These are phyloP conservation scores for Ginglymostoma cirratum DNA, from an alignment of 2,113 vertebrate species.

Conservation along the genomic window DNA sequence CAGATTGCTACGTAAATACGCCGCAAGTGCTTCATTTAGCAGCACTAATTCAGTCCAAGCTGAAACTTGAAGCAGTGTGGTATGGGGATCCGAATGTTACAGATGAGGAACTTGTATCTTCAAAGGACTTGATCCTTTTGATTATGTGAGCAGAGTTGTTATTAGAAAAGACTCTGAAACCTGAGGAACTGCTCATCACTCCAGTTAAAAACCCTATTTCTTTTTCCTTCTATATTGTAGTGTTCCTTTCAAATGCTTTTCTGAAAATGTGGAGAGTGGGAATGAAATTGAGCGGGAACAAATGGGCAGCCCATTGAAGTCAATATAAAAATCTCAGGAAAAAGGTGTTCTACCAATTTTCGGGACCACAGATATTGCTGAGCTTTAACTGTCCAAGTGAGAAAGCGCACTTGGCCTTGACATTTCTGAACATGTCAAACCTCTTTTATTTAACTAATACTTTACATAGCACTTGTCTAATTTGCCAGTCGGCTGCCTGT, in stretches of 20 bases:
- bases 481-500: too few relatives aligned
- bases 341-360: background rate
- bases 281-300: background rate
- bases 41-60: background rate
- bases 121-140: background rate
- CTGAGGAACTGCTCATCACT: background rate
- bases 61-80: background rate
- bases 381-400: too few relatives aligned
- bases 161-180: background rate
- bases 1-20: background rate
- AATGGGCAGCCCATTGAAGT: background rate
- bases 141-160: background rate
- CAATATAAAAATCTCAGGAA: background rate
- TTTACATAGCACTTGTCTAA: background rate
- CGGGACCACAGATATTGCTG: too few relatives aligned
- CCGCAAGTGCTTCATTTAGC: background rate
- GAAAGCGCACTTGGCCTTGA: too few relatives aligned
- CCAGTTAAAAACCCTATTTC: background rate
- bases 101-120: background rate
- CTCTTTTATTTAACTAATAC: background rate
- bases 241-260: background rate
- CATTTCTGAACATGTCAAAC: background rate
- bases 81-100: background rate
- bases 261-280: background rate
- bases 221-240: background rate